Percentiles rank a stretch among this genome's conserved stretches.
These are phyloP conservation scores for Philhelius pedissequus DNA, from an alignment of 2,888 invertebrate genomes.

Conservation along the genomic window DNA sequence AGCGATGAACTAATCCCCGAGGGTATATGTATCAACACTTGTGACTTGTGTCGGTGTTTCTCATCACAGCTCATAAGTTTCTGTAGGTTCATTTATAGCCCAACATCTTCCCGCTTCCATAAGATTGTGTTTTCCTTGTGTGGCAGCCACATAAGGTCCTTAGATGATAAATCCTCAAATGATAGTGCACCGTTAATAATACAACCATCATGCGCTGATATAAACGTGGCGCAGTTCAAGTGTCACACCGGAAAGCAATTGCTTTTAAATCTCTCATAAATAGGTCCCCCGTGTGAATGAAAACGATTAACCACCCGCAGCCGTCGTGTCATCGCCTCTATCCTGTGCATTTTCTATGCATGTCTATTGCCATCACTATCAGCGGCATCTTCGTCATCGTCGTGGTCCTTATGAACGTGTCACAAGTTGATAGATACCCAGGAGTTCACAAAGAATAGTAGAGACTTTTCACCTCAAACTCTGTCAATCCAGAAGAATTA, in stretches of 20 bases:
- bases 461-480: background rate
- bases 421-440: background rate
- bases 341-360: background rate
- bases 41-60: background rate
- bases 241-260: slow-evolving; percentile 40
- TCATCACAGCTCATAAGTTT: background rate
- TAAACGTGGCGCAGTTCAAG: background rate
- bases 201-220: no score
- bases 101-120: background rate
- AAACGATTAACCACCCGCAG: slow-evolving; percentile 37
- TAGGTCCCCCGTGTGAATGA: slow-evolving; percentile 38
- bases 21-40: slow-evolving; percentile 4
- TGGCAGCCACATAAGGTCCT: slow-evolving; percentile 12
- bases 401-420: background rate
- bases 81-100: background rate
- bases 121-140: slow-evolving; percentile 17
- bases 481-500: slow-evolving; percentile 2
- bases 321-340: background rate
- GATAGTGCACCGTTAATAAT: slow-evolving; percentile 29
- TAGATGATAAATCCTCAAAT: slow-evolving; percentile 46
- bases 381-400: background rate
- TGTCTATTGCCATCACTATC: background rate
- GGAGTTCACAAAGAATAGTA: background rate
- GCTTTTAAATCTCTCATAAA: slow-evolving; percentile 47
- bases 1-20: slow-evolving; percentile 16